Base-by-base conservation (phyloP, 2,888 invertebrate genomes). In the Drosophila melanocephala region DNA sequence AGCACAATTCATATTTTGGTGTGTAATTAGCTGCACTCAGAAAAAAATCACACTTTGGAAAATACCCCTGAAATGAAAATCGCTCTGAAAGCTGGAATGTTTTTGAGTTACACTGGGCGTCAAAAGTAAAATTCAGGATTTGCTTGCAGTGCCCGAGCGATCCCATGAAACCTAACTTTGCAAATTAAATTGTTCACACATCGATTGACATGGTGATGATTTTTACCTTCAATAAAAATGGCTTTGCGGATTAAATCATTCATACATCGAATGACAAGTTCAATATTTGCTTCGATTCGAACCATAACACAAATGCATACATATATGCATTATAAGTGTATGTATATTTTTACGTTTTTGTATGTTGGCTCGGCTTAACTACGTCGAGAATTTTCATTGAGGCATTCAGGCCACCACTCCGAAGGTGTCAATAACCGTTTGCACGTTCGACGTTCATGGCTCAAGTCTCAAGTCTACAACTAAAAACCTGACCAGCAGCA, bases 381-480 rank as follows among this genome's bases (percentile, higher is more conserved):
- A 57, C 63, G 57, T n/a, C 59, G 67, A 75, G 70, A 71, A 70
- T 67, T 66, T 68, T 71, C 75, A 79, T 71, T 79, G 65, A 78
- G 33, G 44, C 75, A 80, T 75, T 82, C 69, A 64, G 75, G 82
- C 69, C 78, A 74, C 22, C 44, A 39, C 42, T 57, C n/a, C 37
- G 51, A 59, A 61, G 81, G 81, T 84, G 82, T 82, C 81, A 84
- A 82, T 81, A 82, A 84, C 82, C 81, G 82, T 72, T 70, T 69
- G 84, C 82, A 84, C 77, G 78, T 60, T 77, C 73, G 52, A 65
- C 72, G 62, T 78, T 81, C 78, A 84, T 84, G 81, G 84, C 77
- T 71, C 69, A 57, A 39, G 47, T 26, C 47, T 52, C 52, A 70
- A 70, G 66, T 72, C 32, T 52, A 52, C 52, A 30, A 62, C 67